Evolutionary conservation across 2,113 vertebrate genomes (phyloP), one percentile per base, ranked within the genome.

Genomic region (Ammodytes dubius): DNA sequence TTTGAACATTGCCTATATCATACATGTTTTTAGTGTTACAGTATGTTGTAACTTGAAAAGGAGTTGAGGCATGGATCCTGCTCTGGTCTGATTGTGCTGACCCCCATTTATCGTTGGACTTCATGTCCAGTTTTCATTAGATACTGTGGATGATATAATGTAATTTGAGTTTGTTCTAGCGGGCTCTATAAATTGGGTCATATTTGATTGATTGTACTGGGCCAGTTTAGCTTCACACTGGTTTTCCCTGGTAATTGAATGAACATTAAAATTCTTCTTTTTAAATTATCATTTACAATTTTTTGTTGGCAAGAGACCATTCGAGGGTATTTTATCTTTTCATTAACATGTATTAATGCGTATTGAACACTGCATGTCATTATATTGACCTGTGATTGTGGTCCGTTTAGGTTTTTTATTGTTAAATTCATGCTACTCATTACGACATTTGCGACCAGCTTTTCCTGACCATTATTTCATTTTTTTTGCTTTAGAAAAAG

Each of bases 91-190:
- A 40, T 4, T 42, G 43, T 54, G 59, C 35, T 68, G 56, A 73
- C 58, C 43, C 27, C 56, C 39, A 52, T 59, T 79, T 11, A 10
- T 64, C 35, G 61, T 35, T 39, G 45, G 58, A n/a, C n/a, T n/a
- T n/a, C n/a, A n/a, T 59, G 49, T 53, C 12, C 17, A 50, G 27
- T 85, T 74, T 54, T 64, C n/a, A 40, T 58, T 43, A 17, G 27
- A 73, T 8, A 42, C 35, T 39, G 59, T 59, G 27, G 50, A 63
- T 75, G 19, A 43, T 54, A 2, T 61, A 73, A 61, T 61, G 4
- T 53, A 39, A 49, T 76, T 14, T 57, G 35, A 61, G 19, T 70
- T 7, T 70, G 40, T 47, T 58, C 50, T 19, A 59, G 54, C 37
- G 17, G 19, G 5, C 54, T 19, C 9, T 10, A 54, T 12, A 39